Evolutionary conservation across 2,113 vertebrate genomes (phyloP), one percentile per base, ranked within the genome.

Genomic region (Pygoscelis antarcticus): DNA sequence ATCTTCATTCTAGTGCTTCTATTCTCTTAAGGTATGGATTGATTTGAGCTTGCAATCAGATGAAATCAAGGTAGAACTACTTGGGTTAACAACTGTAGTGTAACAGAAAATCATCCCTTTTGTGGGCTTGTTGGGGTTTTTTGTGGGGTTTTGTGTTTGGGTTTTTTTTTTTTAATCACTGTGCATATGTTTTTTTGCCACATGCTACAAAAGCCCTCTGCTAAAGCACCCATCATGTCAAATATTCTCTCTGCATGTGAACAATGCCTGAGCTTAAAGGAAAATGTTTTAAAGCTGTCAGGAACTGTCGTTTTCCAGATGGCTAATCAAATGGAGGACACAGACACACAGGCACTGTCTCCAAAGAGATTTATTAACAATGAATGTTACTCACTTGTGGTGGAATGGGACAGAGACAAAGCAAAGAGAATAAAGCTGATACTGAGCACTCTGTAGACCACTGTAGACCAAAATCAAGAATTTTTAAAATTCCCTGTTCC

Each of bases 281-380:
- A 65, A 95, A 94, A 92, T 57, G 11, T 89, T 91, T 61, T 55
- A 69, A 87, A 96, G 52, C 89, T 68, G 86, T 95, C 65, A 76
- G 78, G 61, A 94, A 8, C 22, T 72, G 40, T 57, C 1, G 0
- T 89, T 96, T 91, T 83, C 83, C 87, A 96, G 83, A 82, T 84
- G 87, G 69, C 49, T 91, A 38, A 89, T 91, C 61, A 93, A 91
- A 94, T 25, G 57, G 49, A 75, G 76, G 77, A 58, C 83, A 94
- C 55, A 84, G 88, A 49, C 74, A 81, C 52, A 38, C 5, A 83
- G 77, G 57, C 64, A 78, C 47, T 62, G 76, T 60, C 83, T 95
- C 61, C 69, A 84, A 87, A 92, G 72, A 70, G 40, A 69, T 38
- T 46, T 54, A 49, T 91, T 76, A 82, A 79, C 82, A 52, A 75